Conservation (phyloP, 2,888 invertebrate species). For the Acrobasis consociella region DNA sequence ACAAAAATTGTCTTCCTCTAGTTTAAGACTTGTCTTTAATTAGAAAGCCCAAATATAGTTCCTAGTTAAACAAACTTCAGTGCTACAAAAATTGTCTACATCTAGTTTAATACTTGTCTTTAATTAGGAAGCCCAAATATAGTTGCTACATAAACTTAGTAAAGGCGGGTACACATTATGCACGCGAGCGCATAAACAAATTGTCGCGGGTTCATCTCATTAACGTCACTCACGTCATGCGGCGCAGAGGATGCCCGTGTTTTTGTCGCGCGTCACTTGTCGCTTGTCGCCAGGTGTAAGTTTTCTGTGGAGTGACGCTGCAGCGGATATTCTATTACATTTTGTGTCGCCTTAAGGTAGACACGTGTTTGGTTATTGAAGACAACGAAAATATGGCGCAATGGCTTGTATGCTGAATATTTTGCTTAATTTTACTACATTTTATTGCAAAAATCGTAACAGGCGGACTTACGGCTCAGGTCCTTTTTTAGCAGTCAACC, state of each 20-base stretch:
- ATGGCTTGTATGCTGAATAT: background rate
- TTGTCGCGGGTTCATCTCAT: constrained; percentile 60
- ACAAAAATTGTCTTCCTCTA: too few species aligned
- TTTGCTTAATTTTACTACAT: too few species aligned
- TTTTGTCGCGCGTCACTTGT: constrained; percentile 37
- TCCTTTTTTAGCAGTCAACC: too few species aligned
- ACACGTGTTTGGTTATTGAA: constrained; percentile 23
- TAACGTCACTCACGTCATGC: constrained; percentile 45
- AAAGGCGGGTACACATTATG: constrained; percentile 40
- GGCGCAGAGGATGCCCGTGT: constrained; percentile 35
- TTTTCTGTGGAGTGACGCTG: constrained; percentile 43
- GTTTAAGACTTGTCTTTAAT: too few species aligned
- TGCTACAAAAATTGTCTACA: too few species aligned
- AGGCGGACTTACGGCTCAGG: too few species aligned
- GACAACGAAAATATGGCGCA: constrained; percentile 4
- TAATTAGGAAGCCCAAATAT: background rate
- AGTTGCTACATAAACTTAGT: background rate
- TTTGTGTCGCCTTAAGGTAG: constrained; percentile 34
- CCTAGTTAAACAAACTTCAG: too few species aligned
- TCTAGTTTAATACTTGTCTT: background rate
- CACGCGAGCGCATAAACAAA: constrained; percentile 58
- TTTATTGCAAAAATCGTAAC: too few species aligned
- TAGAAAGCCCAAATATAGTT: too few species aligned
- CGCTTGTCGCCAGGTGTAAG: constrained; percentile 39
- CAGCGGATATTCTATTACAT: constrained; percentile 46